These are phyloP conservation scores for Fissipunctia ypsillon DNA, from an alignment of 2,888 invertebrate genomes.

Conservation along the genomic window DNA sequence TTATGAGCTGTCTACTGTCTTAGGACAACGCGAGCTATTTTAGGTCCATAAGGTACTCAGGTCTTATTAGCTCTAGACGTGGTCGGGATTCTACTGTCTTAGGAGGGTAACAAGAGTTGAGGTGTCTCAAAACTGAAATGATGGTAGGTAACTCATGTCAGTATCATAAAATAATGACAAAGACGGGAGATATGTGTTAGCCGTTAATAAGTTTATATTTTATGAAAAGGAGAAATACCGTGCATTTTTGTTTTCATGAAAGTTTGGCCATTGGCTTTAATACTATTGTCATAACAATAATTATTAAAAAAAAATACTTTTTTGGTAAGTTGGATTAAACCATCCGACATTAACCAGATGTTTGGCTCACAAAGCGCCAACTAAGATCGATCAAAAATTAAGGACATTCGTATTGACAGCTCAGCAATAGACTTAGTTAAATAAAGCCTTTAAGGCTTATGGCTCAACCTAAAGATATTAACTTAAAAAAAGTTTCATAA, in stretches of 20 bases:
- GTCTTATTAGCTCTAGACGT: constrained; percentile 24
- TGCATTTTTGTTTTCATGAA: not conserved
- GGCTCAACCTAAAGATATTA: constrained; percentile 1
- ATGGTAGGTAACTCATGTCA: not conserved
- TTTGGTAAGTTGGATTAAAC: not conserved
- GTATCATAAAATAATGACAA: not conserved
- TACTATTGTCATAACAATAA: not conserved
- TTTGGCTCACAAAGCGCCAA: constrained; percentile 3
- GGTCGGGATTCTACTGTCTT: constrained; percentile 11
- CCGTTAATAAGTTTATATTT: not conserved
- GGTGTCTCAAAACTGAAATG: not conserved
- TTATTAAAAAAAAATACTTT: not conserved
- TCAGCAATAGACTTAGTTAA: constrained; percentile 21
- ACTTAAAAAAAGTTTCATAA: constrained; percentile 27
- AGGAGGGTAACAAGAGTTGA: not conserved
- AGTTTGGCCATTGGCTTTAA: not conserved
- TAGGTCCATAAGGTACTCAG: too few species aligned
- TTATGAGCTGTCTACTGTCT: constrained; percentile 40
- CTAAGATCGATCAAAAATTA: constrained; percentile 15
- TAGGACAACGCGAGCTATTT: too few species aligned
- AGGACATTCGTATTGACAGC: constrained; percentile 24
- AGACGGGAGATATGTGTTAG: not conserved
- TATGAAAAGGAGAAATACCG: not conserved
- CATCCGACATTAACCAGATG: not conserved
- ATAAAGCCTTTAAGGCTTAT: constrained; percentile 12